Conservation (phyloP, 2,797 vertebrate genomes). For the Petrocephalus schoutedeni region DNA sequence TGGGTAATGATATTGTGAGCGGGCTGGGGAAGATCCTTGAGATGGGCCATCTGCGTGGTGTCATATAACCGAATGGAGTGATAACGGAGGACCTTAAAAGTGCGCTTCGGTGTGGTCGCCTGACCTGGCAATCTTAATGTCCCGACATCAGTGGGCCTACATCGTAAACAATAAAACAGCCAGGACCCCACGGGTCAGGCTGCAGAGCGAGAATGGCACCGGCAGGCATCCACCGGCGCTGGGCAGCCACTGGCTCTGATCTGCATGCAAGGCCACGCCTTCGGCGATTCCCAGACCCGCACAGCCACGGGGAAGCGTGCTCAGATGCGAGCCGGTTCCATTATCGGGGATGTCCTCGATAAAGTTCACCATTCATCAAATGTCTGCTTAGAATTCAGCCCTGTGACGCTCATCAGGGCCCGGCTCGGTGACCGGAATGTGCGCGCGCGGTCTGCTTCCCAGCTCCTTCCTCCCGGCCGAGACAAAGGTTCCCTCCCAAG, state of each 20-base stretch:
- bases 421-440: not conserved
- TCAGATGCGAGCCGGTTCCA: not conserved
- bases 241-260: not conserved
- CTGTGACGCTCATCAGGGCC: not conserved
- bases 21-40: not conserved
- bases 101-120: not conserved
- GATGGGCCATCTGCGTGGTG: not conserved
- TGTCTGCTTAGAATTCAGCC: conserved; percentile 7
- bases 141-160: not conserved
- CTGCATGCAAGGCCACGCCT: not conserved
- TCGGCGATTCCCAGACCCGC: not conserved
- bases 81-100: not conserved
- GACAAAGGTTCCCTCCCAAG: conserved; percentile 7
- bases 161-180: not conserved
- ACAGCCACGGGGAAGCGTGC: not conserved
- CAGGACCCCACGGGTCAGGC: not conserved
- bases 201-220: not conserved
- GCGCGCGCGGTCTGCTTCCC: not conserved
- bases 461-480: not conserved
- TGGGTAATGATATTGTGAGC: conserved; percentile 1
- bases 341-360: conserved; percentile 2
- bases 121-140: not conserved
- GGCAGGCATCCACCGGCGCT: not conserved
- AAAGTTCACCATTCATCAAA: conserved; percentile 13
- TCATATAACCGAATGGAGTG: not conserved